Conservation (phyloP, 2,797 vertebrate genomes). For the Mormyrops attenuatus region DNA sequence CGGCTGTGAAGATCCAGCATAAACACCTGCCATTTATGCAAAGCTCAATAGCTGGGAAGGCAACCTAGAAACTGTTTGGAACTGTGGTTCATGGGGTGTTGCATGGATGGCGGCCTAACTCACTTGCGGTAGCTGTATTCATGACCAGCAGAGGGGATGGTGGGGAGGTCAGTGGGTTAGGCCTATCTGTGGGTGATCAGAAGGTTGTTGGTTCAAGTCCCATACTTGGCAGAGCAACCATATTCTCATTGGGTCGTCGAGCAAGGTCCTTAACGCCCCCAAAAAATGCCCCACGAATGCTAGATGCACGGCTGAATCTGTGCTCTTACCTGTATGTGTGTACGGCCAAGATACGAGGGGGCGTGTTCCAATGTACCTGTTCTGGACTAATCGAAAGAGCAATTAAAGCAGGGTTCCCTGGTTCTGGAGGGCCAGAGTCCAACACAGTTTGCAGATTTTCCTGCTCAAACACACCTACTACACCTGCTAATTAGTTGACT, state of each 20-base stretch:
- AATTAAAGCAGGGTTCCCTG: background rate
- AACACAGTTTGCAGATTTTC: background rate
- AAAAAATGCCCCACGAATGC: background rate
- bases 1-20: background rate
- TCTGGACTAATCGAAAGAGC: background rate
- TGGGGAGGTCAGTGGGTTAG: background rate
- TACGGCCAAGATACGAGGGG: too few relatives aligned
- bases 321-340: background rate
- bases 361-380: background rate
- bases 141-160: background rate
- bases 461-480: background rate
- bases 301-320: background rate
- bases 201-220: background rate
- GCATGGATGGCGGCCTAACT: too few relatives aligned
- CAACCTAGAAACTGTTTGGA: background rate
- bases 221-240: background rate
- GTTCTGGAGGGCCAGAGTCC: background rate
- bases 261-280: background rate
- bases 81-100: background rate
- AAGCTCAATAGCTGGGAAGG: background rate
- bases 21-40: background rate
- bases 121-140: background rate
- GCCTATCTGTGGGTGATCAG: background rate
- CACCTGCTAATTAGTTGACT: background rate
- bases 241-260: background rate